Evolutionary conservation across 2,113 vertebrate species (phyloP).

Genomic region (Dromaius novaehollandiae): DNA sequence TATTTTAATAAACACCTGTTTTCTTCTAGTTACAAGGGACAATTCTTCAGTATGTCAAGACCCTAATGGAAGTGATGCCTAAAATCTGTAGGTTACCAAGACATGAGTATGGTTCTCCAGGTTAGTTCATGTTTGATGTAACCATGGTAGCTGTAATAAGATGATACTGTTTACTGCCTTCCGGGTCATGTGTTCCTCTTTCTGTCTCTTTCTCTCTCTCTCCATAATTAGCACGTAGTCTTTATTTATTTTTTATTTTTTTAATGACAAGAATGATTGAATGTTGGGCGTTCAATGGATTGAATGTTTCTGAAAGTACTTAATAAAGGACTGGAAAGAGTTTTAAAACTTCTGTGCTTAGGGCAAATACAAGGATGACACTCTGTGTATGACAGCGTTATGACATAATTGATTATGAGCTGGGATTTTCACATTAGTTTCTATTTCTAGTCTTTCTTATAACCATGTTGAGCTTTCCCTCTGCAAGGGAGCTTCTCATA

Average conservation of each 20-base stretch:
- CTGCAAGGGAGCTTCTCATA: not conserved
- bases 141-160: not conserved
- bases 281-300: not conserved
- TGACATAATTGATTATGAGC: not conserved
- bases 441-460: not conserved
- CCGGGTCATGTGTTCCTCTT: not conserved
- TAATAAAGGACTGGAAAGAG: not conserved
- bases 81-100: slow-evolving; percentile 90
- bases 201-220: not conserved
- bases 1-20: not conserved
- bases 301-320: not conserved
- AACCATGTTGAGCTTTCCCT: not conserved
- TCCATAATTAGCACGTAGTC: not conserved
- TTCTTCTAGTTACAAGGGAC: slow-evolving; percentile 86
- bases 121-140: slow-evolving; percentile 68
- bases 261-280: not conserved
- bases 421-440: not conserved
- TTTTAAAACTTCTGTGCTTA: not conserved
- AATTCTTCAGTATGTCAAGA: slow-evolving; percentile 89
- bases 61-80: slow-evolving; percentile 92
- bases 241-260: not conserved
- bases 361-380: not conserved
- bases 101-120: slow-evolving; percentile 90
- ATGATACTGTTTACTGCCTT: not conserved
- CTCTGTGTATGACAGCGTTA: not conserved